Evolutionary conservation across 2,797 vertebrate species (phyloP), one percentile per base, ranked within the genome.

Genomic region (Dallia pectoralis): DNA sequence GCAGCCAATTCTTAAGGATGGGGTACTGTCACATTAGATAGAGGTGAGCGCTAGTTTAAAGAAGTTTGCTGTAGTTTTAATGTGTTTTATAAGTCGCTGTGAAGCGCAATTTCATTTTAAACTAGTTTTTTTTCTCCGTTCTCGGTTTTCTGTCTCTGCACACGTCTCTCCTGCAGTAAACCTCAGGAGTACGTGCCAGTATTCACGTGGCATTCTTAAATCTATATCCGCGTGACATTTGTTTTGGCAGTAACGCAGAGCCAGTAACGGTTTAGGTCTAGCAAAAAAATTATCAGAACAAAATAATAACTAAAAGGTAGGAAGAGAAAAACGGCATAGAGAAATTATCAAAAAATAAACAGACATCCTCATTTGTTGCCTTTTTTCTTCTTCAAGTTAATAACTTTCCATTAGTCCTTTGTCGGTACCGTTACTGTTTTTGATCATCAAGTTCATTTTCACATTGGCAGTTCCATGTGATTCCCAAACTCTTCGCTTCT

Each of bases 181-280:
- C n/a, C n/a, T n/a, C n/a, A n/a, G n/a, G n/a, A n/a, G n/a, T n/a
- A n/a, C n/a, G n/a, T n/a, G n/a, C n/a, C n/a, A n/a, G n/a, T 88
- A 82, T 51, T 80, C 92, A 90, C 91, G 91, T 92, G 91, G 93
- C 93, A 87, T 92, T 93, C 91, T 91, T 81, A 91, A 88, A 84
- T 91, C 91, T 93, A 92, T 86, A 91, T 93, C 92, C 89, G 92
- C 89, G 86, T 79, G 74, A 77, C 81, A 81, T 78, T 75, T 79
- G 74, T 73, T 67, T 69, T 70, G 68, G 16, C 32, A 22, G 32
- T 74, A 53, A 79, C 74, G 80, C 80, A 75, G 79, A 67, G 84
- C 74, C 78, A 81, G 88, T 79, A 80, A 9, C 73, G 7, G 72
- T 75, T 79, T 59, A 22, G 61, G 81, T 85, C 78, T 78, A 84